phyloP scores from a whole-genome alignment of 2,888 invertebrate genomes.

The Ophraella communa region DNA sequence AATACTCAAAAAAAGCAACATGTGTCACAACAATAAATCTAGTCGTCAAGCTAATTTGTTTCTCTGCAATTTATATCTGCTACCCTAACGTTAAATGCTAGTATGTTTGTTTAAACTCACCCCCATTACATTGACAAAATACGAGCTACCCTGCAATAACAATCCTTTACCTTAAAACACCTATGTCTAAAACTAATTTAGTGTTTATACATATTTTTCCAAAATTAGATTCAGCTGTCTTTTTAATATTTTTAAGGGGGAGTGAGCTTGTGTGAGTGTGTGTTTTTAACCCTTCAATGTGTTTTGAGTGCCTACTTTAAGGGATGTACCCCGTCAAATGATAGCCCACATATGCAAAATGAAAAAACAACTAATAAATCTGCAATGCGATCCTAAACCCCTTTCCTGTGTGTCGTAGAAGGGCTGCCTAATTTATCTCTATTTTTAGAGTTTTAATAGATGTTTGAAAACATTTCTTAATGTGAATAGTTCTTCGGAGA shows the following conservation, averaged over 20 bases:
- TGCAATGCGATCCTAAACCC: slow-evolving; percentile 45
- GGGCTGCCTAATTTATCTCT: slow-evolving; percentile 35
- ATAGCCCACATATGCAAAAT: slow-evolving; percentile 39
- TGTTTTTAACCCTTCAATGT: slow-evolving; percentile 25
- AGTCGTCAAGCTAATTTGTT: too few species aligned
- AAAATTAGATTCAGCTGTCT: slow-evolving; percentile 23
- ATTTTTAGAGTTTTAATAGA: slow-evolving; percentile 38
- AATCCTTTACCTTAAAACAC: slow-evolving; percentile 1
- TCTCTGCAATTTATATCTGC: too few species aligned
- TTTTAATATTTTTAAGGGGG: slow-evolving; percentile 14
- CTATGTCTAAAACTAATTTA: slow-evolving; percentile 1
- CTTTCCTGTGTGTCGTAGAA: slow-evolving; percentile 39
- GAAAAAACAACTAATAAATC: slow-evolving; percentile 44
- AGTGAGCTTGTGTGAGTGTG: too few species aligned
- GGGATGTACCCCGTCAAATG: slow-evolving; percentile 12
- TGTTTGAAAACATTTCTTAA: slow-evolving; percentile 31
- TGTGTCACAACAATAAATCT: too few species aligned
- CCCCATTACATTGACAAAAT: background rate
- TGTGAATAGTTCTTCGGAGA: slow-evolving; percentile 11
- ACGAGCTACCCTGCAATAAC: background rate
- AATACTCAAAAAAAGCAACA: too few species aligned
- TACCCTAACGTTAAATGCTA: too few species aligned
- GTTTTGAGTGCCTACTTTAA: slow-evolving; percentile 1
- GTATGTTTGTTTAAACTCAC: background rate
- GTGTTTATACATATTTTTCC: background rate